Base-by-base conservation (phyloP, 2,888 invertebrate genomes). In the Cantharis rustica region DNA sequence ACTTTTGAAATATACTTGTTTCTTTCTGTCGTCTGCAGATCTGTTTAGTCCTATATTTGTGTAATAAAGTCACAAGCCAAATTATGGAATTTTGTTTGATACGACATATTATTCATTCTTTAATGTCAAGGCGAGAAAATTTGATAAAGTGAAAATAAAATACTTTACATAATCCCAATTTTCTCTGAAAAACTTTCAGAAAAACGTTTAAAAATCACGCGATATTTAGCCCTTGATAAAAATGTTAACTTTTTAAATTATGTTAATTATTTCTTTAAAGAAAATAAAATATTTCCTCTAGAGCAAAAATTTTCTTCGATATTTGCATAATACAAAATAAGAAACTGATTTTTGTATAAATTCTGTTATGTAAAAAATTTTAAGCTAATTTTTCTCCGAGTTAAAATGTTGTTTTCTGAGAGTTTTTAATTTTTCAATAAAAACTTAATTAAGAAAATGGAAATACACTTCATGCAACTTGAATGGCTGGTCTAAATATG, bases 1-100 rank as follows among this genome's bases (percentile, higher is more conserved):
- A 85, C 82, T 83, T 83, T 81, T 79, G 79, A 80, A 80, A 80
- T 79, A 80, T 80, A 78, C 77, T 79, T 73, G 80, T 80, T 79
- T 79, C 75, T 80, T 79, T 72, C 75, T 79, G 76, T 74, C 76
- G 72, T 78, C 73, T 78, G 78, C 75, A 77, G 77, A 77, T 71
- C 80, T 79, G 77, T 79, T 80, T 78, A 79, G 79, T 69, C 75
- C 73, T 77, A 79, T 79, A 80, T 79, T 77, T 77, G 73, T 77
- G 79, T 79, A 80, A 79, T 80, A 80, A 80, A 79, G 80, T 80
- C 79, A 77, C 73, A 79, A 73, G 68, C 79, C 79, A 79, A 80
- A 80, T 79, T 80, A 79, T 80, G 76, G 77, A 77, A 77, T 77
- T 47, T 70, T 71, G 69, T 68, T 74, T 71, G 71, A 71, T 75